Base-by-base conservation (phyloP, 2,888 invertebrate genomes). In the Xanthorhoe designata region DNA sequence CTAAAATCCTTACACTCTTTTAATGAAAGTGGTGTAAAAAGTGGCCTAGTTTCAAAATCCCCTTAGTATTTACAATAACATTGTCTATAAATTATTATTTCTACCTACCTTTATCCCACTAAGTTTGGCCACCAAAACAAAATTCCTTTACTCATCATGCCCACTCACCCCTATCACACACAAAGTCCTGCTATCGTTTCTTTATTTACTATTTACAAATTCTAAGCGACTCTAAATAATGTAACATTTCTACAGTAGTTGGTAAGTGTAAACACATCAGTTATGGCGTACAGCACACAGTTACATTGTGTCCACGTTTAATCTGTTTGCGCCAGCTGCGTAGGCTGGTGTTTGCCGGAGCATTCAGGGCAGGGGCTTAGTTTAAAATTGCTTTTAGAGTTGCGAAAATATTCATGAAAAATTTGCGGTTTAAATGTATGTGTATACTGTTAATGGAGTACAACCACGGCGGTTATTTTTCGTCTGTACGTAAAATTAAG, bases 281-380 rank as follows among this genome's bases (percentile, higher is more conserved):
- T 62, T 51, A 62, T 52, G 55, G 54, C 19, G 6, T 17, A 49
- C 24, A 19, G n/a, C 17, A 42, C 55, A 18, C 54, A 35, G 55
- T 29, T 55, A 55, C 49, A 56, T 15, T 4, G 32, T 38, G 42
- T 51, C 62, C 45, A 57, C 62, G 56, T 32, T 63, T 63, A 56
- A 63, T 63, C 62, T 56, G 62, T 63, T 63, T 56, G 56, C 42
- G 2, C 49, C 42, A 51, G 45, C 57, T 45, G 58, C 42, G 59
- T 59, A 45, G 61, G 38, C 55, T 18, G 1, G 17, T 62, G 50
- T 38, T 49, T 50, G 49, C 49, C 45, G 15, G 38, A 62, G 9
- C 13, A 38, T 55, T 60, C 49, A 17, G 15, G 18, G 35, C 49
- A 17, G 15, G 18, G 35, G 50, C 50, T 51, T 38, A 24, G 51